Evolutionary conservation across 2,888 invertebrate species (phyloP).

Genomic region (Drosophila meridiana): DNA sequence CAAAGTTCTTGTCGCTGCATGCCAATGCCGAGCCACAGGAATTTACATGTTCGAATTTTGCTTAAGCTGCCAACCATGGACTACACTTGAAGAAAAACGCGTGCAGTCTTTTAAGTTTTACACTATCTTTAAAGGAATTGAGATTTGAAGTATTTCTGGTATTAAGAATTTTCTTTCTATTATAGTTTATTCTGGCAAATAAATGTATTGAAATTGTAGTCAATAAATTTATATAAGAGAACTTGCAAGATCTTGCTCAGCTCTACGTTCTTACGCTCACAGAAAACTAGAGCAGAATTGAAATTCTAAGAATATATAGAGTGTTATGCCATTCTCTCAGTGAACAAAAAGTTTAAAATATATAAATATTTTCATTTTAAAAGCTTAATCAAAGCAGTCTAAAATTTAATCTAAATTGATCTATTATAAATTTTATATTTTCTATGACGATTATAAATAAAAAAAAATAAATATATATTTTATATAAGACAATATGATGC

Average conservation of each 20-base stretch:
- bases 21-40: slow-evolving; percentile 60
- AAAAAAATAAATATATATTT: slow-evolving; percentile 25
- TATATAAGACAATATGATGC: background rate
- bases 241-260: background rate
- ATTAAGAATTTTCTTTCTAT: background rate
- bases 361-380: too few relatives aligned
- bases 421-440: slow-evolving; percentile 7
- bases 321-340: background rate
- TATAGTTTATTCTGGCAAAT: background rate
- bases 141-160: background rate
- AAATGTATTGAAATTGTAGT: background rate
- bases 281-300: background rate
- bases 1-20: slow-evolving; percentile 51
- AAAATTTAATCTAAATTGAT: background rate
- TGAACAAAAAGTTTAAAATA: too few relatives aligned
- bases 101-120: background rate
- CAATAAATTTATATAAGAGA: too few relatives aligned
- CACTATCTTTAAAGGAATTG: background rate
- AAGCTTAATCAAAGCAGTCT: background rate
- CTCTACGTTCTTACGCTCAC: background rate
- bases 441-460: slow-evolving; percentile 2
- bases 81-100: slow-evolving; percentile 8
- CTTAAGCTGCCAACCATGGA: slow-evolving; percentile 41
- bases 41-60: slow-evolving; percentile 66
- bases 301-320: too few relatives aligned